A percentile compares a stretch with the other conserved stretches of the same genome.
Evolutionary conservation across 2,113 vertebrate species (phyloP).

Genomic region (Proteles cristata): DNA sequence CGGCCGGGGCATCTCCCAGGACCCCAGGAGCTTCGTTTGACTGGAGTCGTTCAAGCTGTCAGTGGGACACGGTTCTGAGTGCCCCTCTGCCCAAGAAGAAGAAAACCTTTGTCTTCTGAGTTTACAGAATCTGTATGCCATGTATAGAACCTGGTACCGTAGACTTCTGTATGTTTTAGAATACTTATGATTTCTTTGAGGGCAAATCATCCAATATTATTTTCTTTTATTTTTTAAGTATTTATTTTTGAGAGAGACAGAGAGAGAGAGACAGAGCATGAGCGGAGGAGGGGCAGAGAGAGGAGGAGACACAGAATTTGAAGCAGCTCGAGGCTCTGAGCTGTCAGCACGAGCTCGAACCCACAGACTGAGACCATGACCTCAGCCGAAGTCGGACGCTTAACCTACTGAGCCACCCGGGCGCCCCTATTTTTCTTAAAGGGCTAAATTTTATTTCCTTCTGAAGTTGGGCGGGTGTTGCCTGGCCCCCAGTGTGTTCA

Average conservation of each 20-base stretch:
- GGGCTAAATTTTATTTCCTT: neutral
- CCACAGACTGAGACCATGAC: no score
- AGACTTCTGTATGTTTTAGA: neutral
- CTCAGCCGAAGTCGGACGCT: no score
- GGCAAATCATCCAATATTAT: neutral
- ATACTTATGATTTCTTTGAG: neutral
- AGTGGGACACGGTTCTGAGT: neutral
- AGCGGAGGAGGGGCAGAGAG: no score
- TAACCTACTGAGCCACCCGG: no score
- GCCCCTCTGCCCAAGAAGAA: neutral
- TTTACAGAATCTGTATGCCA: no score
- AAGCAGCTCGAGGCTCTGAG: no score
- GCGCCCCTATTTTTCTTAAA: no score
- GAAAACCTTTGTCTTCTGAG: neutral
- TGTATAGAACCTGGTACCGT: no score
- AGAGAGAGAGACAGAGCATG: no score
- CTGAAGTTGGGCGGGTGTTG: neutral
- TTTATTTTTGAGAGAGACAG: no score
- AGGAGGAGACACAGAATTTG: no score
- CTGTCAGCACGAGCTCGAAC: no score
- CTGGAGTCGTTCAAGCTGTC: neutral
- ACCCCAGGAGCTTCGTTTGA: neutral
- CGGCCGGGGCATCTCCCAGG: accelerated
- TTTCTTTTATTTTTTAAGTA: neutral
- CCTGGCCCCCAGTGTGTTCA: neutral